Base-by-base conservation (phyloP, 2,113 vertebrate species). In the Pionites leucogaster region DNA sequence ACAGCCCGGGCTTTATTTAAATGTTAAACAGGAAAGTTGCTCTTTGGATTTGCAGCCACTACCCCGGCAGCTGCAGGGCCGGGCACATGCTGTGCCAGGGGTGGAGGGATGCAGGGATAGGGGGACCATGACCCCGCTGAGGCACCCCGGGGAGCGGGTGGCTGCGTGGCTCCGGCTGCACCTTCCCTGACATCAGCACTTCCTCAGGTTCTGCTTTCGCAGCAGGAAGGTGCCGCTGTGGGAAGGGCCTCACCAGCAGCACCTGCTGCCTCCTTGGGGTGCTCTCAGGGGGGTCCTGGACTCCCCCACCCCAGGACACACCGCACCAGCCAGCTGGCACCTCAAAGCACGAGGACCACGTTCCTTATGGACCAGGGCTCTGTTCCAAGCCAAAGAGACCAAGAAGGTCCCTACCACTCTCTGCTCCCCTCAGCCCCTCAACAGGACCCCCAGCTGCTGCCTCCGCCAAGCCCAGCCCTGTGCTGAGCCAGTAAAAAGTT, bases 311-410 rank as follows among this genome's bases (percentile, higher is more conserved):
- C 9, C 4, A 1, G 57, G 57, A n/a, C 57, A 23, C 55, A 23
- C 57, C 15, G 33, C 57, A 52, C 9, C 82, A 31, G 17, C 27
- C 6, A 0, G 27, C 47, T 35, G 86, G 19, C 78, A 12, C 18
- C 33, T 35, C 4, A 1, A 7, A 37, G 17, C 46, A 0, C 2
- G 1, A 46, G 42, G n/a, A 68, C 18, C 27, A 1, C 1, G 0
- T 13, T 17, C 33, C 49, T 6, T 0, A 2, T 41, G 62, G 49
- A 68, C 44, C 3, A 0, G 0, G 6, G 22, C 63, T 42, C 72
- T 0, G 17, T 33, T 37, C 10, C 12, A 0, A 50, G 50, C 52
- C 13, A 2, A 5, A 37, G 65, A 37, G 72, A 83, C 67, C 74
- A 63, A 82, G 35, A 62, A 74, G 8, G 47, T 59, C 80, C 82